Percentiles rank a stretch among this genome's conserved stretches.
Conservation (phyloP, 2,113 vertebrate genomes). For the Myotis davidii region DNA sequence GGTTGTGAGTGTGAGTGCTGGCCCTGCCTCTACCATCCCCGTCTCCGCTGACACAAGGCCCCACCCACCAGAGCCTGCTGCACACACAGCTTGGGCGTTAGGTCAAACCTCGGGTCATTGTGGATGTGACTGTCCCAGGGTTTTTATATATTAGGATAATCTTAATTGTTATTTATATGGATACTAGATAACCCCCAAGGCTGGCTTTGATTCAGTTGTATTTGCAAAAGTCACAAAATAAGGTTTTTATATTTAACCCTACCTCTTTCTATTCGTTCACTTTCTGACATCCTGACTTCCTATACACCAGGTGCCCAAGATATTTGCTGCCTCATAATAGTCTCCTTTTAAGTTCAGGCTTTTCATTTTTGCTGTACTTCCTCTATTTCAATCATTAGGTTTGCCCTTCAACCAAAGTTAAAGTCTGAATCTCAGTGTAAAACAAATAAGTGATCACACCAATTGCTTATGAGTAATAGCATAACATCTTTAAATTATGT, state of each 20-base stretch:
- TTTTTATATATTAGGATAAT: too few relatives aligned
- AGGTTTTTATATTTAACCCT: not conserved
- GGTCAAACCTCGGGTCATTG: too few relatives aligned
- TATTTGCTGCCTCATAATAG: not conserved
- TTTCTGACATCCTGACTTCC: not conserved
- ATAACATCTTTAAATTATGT: not conserved
- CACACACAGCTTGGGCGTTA: too few relatives aligned
- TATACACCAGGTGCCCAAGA: not conserved
- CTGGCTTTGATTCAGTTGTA: not conserved
- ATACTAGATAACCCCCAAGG: not conserved
- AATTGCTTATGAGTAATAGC: not conserved
- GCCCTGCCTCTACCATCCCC: too few relatives aligned
- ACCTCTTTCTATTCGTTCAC: not conserved
- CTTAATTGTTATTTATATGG: not conserved
- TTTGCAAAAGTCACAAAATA: not conserved
- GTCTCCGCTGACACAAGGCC: too few relatives aligned
- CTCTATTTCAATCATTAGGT: not conserved
- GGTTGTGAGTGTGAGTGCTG: too few relatives aligned
- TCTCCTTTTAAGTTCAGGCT: not conserved
- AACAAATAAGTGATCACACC: not conserved
- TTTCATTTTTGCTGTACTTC: not conserved
- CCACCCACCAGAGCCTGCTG: too few relatives aligned
- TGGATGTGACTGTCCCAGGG: too few relatives aligned
- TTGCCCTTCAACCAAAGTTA: not conserved
- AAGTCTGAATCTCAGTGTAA: not conserved